Base-by-base conservation (phyloP, 2,888 invertebrate species). In the Nomada fabriciana region DNA sequence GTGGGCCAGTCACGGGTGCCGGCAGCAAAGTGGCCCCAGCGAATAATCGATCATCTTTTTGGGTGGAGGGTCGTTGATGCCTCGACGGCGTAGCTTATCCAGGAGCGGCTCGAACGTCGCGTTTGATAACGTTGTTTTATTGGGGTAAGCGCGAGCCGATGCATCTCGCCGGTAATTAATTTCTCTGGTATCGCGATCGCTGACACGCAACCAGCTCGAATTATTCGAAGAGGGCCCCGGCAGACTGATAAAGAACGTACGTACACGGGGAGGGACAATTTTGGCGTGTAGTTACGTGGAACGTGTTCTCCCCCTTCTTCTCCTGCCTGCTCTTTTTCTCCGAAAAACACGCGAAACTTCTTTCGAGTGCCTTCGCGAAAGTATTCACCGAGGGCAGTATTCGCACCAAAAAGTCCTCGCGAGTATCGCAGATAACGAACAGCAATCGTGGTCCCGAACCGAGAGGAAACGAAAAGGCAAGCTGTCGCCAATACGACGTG, bases 381-480 rank as follows among this genome's bases (percentile, higher is more conserved):
- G 2, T 13, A 10, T 23, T 43, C 47, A 23, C 43, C 20, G 47
- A 47, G 47, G 50, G 18, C 15, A 18, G 23, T 47, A 7, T 36
- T 7, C 36, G 36, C 36, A 25, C 13, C 29, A 18, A 2, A 4
- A 7, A 52, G 25, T 52, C 42, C 50, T 15, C 10, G 36, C 3
- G 47, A 42, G 64, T 70, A 29, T 47, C 57, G 20, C 29, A 76
- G 83, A 85, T 86, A 81, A 76, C 69, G 72, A 65, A n/a, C 53
- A 73, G 75, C 81, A 69, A 83, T 80, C 82, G 77, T 60, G 77
- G 75, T 0, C 7, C 36, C 7, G 36, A 7, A 36, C 36, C 82
- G 80, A 82, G 78, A 84, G 76, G 67, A 75, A 82, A 87, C 78
- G 77, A 84, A 88, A 88, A 84, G 84, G 88, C 84, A 72, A 80